Base-by-base conservation (phyloP, 2,797 vertebrate genomes). In the Gymnoscopelus microlampas region DNA sequence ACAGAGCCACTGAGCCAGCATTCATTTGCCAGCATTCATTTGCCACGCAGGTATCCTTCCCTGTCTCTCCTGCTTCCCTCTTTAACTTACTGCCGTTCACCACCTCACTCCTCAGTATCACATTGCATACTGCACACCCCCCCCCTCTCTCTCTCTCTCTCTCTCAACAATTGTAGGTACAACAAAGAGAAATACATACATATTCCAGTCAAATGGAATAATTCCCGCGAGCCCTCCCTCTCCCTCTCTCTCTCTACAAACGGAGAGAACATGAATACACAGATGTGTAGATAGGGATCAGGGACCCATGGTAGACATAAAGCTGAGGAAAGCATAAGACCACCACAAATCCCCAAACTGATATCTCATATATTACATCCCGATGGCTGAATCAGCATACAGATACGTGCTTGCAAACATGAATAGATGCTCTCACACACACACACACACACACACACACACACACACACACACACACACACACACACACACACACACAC, bases 191-290 rank as follows among this genome's bases (percentile, higher is more conserved):
- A 44, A 44, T 44, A 44, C 6, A 39, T 10, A 44, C 39, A 44
- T 35, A 35, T 35, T 35, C 32, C 32, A 35, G 32, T 35, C 32
- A 35, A 35, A 35, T 35, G 32, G 32, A 35, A 35, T 35, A 35
- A 35, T 35, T 74, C 64, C 51, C n/a, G 50, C 23, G 10, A 65
- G 49, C 49, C 7, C 9, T 48, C 7, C 35, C 57, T 7, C 9
- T 48, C 7, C 35, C 57, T 7, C 5, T 2, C 51, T 61, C 54
- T 49, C 61, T 58, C 59, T 63, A 51, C 73, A 60, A 59, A 57
- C 29, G 63, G 56, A 83, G 60, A 65, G 79, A 79, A 71, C 53
- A 78, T 68, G 74, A 77, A 84, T 60, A 77, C 19, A 19, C 19
- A 19, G 19, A 19, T 19, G 19, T 19, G 19, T 32, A 32, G 32